A percentile compares a stretch with the other conserved stretches of the same genome.
Conservation (phyloP, 2,888 invertebrate genomes). For the Xylocampa areola region DNA sequence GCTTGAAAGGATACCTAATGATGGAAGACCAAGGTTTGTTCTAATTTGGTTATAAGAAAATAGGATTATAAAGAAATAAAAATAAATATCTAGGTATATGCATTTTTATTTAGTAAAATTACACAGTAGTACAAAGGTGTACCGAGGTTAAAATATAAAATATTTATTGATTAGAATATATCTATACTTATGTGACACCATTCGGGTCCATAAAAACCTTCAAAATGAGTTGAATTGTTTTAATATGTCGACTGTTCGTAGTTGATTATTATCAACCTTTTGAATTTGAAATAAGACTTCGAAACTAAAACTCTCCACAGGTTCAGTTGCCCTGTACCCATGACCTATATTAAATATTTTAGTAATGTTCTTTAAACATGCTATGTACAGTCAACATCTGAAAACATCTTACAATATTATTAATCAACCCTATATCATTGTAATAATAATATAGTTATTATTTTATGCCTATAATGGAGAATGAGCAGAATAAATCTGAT, state of each 20-base stretch:
- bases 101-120: conserved; percentile 61
- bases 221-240: conserved; percentile 38
- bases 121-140: conserved; percentile 74
- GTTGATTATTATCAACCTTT: no score
- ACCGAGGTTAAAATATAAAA: conserved; percentile 73
- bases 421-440: conserved; percentile 22
- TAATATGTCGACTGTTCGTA: no score
- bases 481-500: conserved; percentile 23
- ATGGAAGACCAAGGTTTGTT: conserved; percentile 84
- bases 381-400: no score
- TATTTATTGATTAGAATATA: conserved; percentile 58
- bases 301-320: no score
- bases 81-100: conserved; percentile 28
- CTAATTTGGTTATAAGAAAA: conserved; percentile 20
- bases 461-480: conserved; percentile 18
- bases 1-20: conserved; percentile 89
- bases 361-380: no score
- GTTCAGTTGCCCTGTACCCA: no score
- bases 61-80: conserved; percentile 26
- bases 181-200: conserved; percentile 47
- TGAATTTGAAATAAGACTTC: no score
- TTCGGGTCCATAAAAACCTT: conserved; percentile 41
- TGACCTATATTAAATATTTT: no score
- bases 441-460: conserved; percentile 11
- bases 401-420: conserved; percentile 14